Base-by-base conservation (phyloP, 2,888 invertebrate genomes). In the Adelphocoris suturalis region DNA sequence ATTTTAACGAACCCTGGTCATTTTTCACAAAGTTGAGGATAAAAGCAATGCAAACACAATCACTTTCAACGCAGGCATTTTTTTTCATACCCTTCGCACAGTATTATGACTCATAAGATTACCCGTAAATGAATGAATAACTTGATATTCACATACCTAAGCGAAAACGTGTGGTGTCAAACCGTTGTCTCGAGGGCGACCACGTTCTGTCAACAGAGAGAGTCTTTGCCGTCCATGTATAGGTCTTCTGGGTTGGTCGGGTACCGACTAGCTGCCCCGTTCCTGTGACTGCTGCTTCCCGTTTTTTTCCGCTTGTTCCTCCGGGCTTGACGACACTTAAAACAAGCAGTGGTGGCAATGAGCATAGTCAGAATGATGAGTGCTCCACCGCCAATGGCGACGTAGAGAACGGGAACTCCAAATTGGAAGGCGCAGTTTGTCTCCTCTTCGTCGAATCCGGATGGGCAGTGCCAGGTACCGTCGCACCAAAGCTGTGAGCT, bases 401-500 rank as follows among this genome's bases (percentile, higher is more conserved):
- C 94, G 92, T 96, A 96, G 13, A 96, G 94, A 75, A 96, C 94
- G 5, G 96, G 96, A 82, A 96, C 94, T 19, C 95, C 95, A 92
- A 96, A 95, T 90, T 95, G 95, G 91, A 96, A 95, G 37, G 96
- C 95, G 93, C 97, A 97, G 92, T 96, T 96, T 0, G 95, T 94
- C 92, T 96, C 96, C 91, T 96, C 96, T 93, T 97, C 97, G 93
- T 97, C 97, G 93, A 95, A 96, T 0, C 97, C 97, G 5, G 97
- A 96, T 16, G 97, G 97, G 93, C 97, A 97, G 92, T 97, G 97
- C 0, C 95, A 94, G 75, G 96, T 95, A 0, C 97, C 97, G 93
- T 97, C 97, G 93, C 97, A 97, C 97, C 97, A 97, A 5, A 97
- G 93, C 0, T 96, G 95, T 0, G 96, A 95, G 91, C 96, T 96